Percentiles rank a stretch among this genome's conserved stretches.
phyloP scores from a whole-genome alignment of 1,140 invertebrate species.

The Apis florea region DNA sequence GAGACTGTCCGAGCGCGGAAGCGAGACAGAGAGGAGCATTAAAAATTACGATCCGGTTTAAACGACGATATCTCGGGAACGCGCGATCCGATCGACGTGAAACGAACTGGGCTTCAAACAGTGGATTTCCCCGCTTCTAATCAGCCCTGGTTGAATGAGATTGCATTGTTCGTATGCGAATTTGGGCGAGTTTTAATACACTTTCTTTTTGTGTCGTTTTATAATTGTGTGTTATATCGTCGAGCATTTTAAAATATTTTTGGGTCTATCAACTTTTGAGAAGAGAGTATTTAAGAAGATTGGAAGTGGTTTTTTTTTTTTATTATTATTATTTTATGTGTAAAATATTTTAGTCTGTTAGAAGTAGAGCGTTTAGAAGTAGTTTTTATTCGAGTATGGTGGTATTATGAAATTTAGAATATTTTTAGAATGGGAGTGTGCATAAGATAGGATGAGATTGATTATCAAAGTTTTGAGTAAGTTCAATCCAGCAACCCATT shows the following conservation, averaged over 20 bases:
- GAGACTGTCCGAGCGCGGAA: neutral
- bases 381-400: neutral
- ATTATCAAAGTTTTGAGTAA: neutral
- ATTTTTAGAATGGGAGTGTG: neutral
- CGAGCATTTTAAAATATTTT: neutral
- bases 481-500: neutral
- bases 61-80: neutral
- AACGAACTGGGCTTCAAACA: neutral
- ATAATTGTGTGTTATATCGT: too few relatives aligned
- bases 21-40: neutral
- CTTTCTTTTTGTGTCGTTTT: too few relatives aligned
- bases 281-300: neutral
- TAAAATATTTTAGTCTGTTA: too few relatives aligned
- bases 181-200: neutral
- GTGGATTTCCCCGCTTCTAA: neutral
- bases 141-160: fast-evolving
- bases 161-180: neutral
- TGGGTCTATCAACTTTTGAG: neutral
- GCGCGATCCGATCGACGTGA: neutral
- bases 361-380: too few relatives aligned
- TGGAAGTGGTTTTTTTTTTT: too few relatives aligned
- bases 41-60: neutral
- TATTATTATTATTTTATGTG: too few relatives aligned
- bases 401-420: neutral
- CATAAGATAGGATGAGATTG: neutral